These are phyloP conservation scores for Leuciscus waleckii DNA, from an alignment of 2,797 vertebrate species.

Conservation along the genomic window DNA sequence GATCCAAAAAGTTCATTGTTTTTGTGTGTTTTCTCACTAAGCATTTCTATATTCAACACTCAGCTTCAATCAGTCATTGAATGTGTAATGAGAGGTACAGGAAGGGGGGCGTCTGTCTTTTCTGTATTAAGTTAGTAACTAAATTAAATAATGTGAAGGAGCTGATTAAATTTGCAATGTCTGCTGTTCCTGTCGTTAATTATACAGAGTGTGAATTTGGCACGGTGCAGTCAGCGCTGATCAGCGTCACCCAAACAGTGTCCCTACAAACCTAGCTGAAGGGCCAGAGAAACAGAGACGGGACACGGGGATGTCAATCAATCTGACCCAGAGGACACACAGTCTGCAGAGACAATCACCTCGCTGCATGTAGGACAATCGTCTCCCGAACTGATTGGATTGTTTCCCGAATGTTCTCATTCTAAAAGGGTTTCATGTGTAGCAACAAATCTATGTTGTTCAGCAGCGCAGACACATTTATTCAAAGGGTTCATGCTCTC, in stretches of 20 bases:
- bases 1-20: neutral
- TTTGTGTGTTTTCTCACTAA: neutral
- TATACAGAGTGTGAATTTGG: conserved; percentile 47
- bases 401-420: conserved; percentile 19
- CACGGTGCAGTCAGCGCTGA: conserved; percentile 8
- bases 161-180: conserved; percentile 50
- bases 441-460: conserved; percentile 1
- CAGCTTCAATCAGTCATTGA: conserved; percentile 39
- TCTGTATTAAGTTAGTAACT: conserved; percentile 45
- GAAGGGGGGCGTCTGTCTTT: conserved; percentile 13
- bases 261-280: conserved; percentile 19
- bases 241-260: too few relatives aligned
- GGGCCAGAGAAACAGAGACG: conserved; percentile 20
- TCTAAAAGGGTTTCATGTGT: conserved; percentile 19
- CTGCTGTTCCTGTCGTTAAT: conserved; percentile 51
- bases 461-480: neutral
- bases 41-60: neutral
- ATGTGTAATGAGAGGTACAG: conserved; percentile 30
- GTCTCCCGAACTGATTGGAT: conserved; percentile 25
- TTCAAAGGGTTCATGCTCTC: neutral
- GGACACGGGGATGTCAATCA: conserved; percentile 38
- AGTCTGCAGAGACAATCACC: conserved; percentile 13
- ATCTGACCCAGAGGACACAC: conserved; percentile 18
- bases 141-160: conserved; percentile 47
- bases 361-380: conserved; percentile 13